Evolutionary conservation across 2,888 invertebrate species (phyloP).

Genomic region (Thymelicus acteon): DNA sequence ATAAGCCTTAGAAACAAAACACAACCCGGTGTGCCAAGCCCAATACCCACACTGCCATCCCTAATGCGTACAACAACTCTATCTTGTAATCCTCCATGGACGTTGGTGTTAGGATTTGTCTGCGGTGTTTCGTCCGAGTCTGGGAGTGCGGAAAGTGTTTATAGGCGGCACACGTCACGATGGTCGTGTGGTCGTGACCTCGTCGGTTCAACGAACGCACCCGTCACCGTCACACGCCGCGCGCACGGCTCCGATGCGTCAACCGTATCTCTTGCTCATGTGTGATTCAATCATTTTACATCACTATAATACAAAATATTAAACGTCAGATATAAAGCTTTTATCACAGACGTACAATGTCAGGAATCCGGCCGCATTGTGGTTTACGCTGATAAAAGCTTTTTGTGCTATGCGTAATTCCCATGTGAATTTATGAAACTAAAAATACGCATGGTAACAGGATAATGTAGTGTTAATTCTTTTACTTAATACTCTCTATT

Average conservation of each 20-base stretch:
- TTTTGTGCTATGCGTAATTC: neutral
- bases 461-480: no score
- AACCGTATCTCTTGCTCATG: slow-evolving; percentile 49
- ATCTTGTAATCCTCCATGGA: slow-evolving; percentile 1
- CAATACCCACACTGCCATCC: no score
- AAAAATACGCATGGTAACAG: no score
- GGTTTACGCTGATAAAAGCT: slow-evolving; percentile 20
- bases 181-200: slow-evolving; percentile 84
- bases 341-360: slow-evolving; percentile 19
- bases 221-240: slow-evolving; percentile 67
- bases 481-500: no score
- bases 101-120: slow-evolving; percentile 3
- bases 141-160: slow-evolving; percentile 55
- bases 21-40: no score
- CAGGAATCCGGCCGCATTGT: slow-evolving; percentile 24
- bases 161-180: slow-evolving; percentile 67
- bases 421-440: neutral
- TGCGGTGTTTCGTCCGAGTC: slow-evolving; percentile 1
- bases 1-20: no score
- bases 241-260: slow-evolving; percentile 68
- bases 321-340: slow-evolving; percentile 2
- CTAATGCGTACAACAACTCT: no score
- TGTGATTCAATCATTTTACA: slow-evolving; percentile 30
- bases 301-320: slow-evolving; percentile 1
- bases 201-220: slow-evolving; percentile 81